Conservation (phyloP, 1,140 invertebrate species). For the Drosophila tropicalis region DNA sequence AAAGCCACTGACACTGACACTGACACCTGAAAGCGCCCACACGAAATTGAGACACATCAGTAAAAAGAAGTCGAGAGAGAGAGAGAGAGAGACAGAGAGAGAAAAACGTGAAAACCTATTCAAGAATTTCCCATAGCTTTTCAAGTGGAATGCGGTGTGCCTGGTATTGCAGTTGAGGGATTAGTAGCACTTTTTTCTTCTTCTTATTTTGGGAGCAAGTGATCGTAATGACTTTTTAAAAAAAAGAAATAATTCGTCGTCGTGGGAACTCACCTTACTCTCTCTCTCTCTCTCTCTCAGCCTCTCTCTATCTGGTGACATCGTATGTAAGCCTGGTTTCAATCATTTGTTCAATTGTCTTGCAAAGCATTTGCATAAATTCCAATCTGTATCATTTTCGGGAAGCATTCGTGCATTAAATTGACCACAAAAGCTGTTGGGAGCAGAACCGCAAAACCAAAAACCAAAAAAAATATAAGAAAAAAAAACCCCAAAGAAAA, state of each 20-base stretch:
- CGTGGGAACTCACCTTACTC: conserved; percentile 32
- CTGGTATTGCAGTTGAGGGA: conserved; percentile 61
- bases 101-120: conserved; percentile 15
- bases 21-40: conserved; percentile 78
- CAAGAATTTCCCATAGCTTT: conserved; percentile 54
- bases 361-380: conserved; percentile 69
- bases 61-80: not conserved
- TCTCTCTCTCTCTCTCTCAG: no score
- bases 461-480: no score
- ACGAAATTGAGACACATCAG: conserved; percentile 68
- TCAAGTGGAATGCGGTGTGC: conserved; percentile 51
- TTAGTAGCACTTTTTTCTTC: conserved; percentile 54
- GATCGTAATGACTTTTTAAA: conserved; percentile 71
- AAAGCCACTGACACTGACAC: conserved; percentile 23
- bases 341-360: conserved; percentile 35
- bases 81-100: not conserved
- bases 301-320: conserved; percentile 39
- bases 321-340: conserved; percentile 32
- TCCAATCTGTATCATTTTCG: conserved; percentile 43
- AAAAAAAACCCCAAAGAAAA: conserved; percentile 1
- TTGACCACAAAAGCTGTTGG: conserved; percentile 41
- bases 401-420: conserved; percentile 71
- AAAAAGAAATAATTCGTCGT: conserved; percentile 35
- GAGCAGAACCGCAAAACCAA: conserved; percentile 47
- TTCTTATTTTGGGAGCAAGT: conserved; percentile 49